Conservation (phyloP, 2,888 invertebrate species). For the Drosophila quasianomalipes region DNA sequence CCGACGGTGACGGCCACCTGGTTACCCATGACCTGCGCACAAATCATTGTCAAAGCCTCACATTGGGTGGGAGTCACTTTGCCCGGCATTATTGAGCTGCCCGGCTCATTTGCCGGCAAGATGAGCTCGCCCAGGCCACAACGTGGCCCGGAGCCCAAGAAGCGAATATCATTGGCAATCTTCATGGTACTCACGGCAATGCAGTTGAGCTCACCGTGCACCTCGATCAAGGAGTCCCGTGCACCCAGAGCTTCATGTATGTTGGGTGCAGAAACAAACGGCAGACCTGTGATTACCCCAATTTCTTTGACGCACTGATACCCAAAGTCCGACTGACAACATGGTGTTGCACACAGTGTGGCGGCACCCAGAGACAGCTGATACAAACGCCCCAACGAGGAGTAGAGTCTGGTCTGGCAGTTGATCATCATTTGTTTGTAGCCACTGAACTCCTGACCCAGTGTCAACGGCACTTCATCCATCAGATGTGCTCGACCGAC, state of each 20-base stretch:
- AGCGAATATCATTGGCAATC: slow-evolving; percentile 95
- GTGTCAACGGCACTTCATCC: slow-evolving; percentile 97
- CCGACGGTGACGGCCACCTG: slow-evolving; percentile 96
- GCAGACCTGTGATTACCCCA: slow-evolving; percentile 92
- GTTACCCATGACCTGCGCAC: slow-evolving; percentile 98
- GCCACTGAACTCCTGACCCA: slow-evolving; percentile 98
- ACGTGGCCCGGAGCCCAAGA: slow-evolving; percentile 97
- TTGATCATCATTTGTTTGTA: slow-evolving; percentile 94
- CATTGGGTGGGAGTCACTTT: slow-evolving; percentile 99
- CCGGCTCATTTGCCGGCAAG: slow-evolving; percentile 98
- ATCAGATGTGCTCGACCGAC: slow-evolving; percentile 94
- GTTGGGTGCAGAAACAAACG: slow-evolving; percentile 96
- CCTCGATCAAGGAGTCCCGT: slow-evolving; percentile 97
- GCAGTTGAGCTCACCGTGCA: slow-evolving; percentile 96
- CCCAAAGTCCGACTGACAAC: slow-evolving; percentile 93
- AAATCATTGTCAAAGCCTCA: slow-evolving; percentile 98
- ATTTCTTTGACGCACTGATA: slow-evolving; percentile 94
- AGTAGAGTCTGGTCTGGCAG: slow-evolving; percentile 92
- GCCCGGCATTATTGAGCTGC: slow-evolving; percentile 99
- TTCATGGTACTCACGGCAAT: slow-evolving; percentile 97
- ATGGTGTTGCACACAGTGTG: slow-evolving; percentile 98
- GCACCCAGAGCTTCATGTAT: slow-evolving; percentile 98
- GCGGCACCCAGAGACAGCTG: slow-evolving; percentile 97
- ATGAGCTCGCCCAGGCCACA: slow-evolving; percentile 97
- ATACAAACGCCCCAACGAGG: slow-evolving; percentile 93